Conservation (phyloP, 2,113 vertebrate species). For the Archocentrus centrarchus region DNA sequence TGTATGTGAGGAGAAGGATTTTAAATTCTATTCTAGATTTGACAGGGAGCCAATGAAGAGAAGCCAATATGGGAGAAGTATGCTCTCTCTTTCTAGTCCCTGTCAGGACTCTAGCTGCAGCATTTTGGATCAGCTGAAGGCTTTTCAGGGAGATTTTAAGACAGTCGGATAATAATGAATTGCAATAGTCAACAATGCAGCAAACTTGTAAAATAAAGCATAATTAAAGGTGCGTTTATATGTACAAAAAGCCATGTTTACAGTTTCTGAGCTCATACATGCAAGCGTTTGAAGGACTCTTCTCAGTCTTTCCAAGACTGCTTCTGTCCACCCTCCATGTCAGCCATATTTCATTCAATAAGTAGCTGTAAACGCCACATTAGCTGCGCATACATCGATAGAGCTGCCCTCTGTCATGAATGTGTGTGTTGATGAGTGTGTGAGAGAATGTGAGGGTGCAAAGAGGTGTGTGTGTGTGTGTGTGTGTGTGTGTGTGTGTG, state of each 20-base stretch:
- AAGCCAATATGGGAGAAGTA: too few relatives aligned
- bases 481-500: conserved; percentile 25
- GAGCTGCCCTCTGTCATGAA: conserved; percentile 49
- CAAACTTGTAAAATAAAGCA: neutral
- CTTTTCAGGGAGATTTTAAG: too few relatives aligned
- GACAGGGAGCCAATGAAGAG: too few relatives aligned
- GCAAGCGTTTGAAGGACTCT: neutral
- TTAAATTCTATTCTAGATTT: too few relatives aligned
- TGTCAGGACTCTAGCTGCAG: too few relatives aligned
- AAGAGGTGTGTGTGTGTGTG: conserved; percentile 1
- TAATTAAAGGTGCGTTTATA: neutral
- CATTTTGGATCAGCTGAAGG: too few relatives aligned
- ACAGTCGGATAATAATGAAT: too few relatives aligned
- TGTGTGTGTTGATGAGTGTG: too few relatives aligned
- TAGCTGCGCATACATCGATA: conserved; percentile 65
- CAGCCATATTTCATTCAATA: conserved; percentile 73
- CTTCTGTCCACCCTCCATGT: conserved; percentile 47
- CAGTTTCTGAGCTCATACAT: neutral
- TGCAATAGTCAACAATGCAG: neutral
- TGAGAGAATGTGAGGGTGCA: too few relatives aligned
- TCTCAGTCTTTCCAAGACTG: conserved; percentile 1
- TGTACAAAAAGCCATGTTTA: neutral
- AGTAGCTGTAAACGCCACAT: conserved; percentile 76
- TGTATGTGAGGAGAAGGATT: too few relatives aligned
- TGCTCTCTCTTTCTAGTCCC: too few relatives aligned